phyloP scores from a whole-genome alignment of 1,140 invertebrate genomes.

The Drosophila sechellia region DNA sequence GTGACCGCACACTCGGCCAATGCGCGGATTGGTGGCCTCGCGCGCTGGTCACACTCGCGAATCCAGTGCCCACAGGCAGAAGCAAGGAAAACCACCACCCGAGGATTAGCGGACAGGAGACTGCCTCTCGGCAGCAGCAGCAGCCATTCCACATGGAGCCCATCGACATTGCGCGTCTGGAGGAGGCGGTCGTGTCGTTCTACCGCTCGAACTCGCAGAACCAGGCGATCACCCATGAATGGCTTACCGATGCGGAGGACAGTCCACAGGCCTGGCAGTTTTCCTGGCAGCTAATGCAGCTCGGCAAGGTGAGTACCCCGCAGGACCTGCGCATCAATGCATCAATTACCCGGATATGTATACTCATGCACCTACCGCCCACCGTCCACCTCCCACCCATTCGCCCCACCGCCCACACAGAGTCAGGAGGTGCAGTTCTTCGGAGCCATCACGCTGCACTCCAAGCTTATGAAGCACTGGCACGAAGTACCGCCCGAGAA shows the following conservation, averaged over 20 bases:
- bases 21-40: background rate
- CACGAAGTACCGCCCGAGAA: constrained; percentile 92
- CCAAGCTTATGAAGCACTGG: constrained; percentile 94
- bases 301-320: constrained; percentile 88
- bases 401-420: constrained; percentile 84
- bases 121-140: constrained; percentile 14
- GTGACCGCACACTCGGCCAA: background rate
- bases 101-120: constrained; percentile 8
- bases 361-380: constrained; percentile 36
- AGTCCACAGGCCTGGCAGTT: constrained; percentile 95
- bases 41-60: background rate
- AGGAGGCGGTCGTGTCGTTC: constrained; percentile 79
- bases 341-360: constrained; percentile 43
- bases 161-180: constrained; percentile 72
- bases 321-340: constrained; percentile 52
- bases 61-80: constrained; percentile 2
- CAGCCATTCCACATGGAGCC: constrained; percentile 45
- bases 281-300: constrained; percentile 93
- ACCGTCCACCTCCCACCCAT: background rate
- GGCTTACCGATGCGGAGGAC: constrained; percentile 92
- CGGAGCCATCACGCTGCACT: constrained; percentile 94
- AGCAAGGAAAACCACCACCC: constrained; percentile 10
- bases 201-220: constrained; percentile 84
- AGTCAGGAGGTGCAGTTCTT: constrained; percentile 95
- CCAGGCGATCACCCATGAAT: constrained; percentile 91